Evolutionary conservation across 2,113 vertebrate genomes (phyloP).

Genomic region (Oenanthe melanoleuca): DNA sequence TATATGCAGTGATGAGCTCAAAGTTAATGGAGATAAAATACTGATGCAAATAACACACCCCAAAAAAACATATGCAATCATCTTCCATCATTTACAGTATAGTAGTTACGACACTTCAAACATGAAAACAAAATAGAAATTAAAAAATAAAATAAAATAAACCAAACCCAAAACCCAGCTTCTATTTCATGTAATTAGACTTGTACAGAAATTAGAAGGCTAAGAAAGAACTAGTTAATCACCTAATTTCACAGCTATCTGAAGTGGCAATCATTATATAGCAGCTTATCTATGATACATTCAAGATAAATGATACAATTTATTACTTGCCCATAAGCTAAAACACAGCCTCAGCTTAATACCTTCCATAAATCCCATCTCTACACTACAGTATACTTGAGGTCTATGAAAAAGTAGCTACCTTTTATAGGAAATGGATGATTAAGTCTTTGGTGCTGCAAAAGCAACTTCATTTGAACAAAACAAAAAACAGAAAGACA

Average conservation of each 20-base stretch:
- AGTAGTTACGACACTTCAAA: slow-evolving; percentile 99
- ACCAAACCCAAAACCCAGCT: slow-evolving; percentile 83
- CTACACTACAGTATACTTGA: slow-evolving; percentile 94
- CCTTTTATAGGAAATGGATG: slow-evolving; percentile 96
- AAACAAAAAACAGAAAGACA: slow-evolving; percentile 74
- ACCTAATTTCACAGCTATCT: slow-evolving; percentile 99
- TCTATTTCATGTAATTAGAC: slow-evolving; percentile 97
- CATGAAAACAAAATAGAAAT: slow-evolving; percentile 84
- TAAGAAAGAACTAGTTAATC: slow-evolving; percentile 95
- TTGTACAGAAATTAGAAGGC: slow-evolving; percentile 95
- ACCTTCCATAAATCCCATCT: slow-evolving; percentile 86
- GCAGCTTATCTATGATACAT: slow-evolving; percentile 99
- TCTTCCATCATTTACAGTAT: slow-evolving; percentile 98
- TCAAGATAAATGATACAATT: slow-evolving; percentile 99
- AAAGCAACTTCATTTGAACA: slow-evolving; percentile 95
- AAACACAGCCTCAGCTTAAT: slow-evolving; percentile 93
- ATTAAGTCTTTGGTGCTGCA: slow-evolving; percentile 99
- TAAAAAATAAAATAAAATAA: neutral
- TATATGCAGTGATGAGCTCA: slow-evolving; percentile 97
- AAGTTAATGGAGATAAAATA: slow-evolving; percentile 98
- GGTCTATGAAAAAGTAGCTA: slow-evolving; percentile 98
- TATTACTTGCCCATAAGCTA: slow-evolving; percentile 98
- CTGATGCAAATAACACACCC: slow-evolving; percentile 93
- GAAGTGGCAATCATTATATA: slow-evolving; percentile 99
- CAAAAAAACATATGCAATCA: slow-evolving; percentile 91